A percentile compares a stretch with the other conserved stretches of the same genome.
Evolutionary conservation across 1,140 invertebrate genomes (phyloP).

Genomic region (Leptinotarsa lineolata): DNA sequence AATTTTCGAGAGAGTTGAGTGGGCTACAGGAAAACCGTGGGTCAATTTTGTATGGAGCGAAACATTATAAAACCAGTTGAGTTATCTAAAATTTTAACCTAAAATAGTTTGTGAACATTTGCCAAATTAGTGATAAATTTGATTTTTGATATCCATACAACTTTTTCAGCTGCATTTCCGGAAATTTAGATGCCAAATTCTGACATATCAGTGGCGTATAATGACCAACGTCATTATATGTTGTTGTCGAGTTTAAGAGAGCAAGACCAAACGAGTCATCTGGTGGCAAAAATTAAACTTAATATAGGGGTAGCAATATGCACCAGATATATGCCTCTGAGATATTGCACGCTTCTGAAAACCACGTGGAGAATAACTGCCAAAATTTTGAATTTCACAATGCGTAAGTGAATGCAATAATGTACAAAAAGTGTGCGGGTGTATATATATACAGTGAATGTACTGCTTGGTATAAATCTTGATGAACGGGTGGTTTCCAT

Average conservation of each 20-base stretch:
- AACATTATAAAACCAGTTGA: conserved; percentile 32
- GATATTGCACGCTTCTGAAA: conserved; percentile 44
- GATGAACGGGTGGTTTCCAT: conserved; percentile 37
- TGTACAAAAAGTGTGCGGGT: conserved; percentile 43
- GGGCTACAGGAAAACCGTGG: too few species aligned
- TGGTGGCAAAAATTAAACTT: conserved; percentile 53
- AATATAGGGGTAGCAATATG: conserved; percentile 41
- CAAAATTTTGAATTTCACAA: conserved; percentile 45
- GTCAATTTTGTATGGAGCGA: too few species aligned
- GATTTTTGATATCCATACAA: conserved; percentile 52
- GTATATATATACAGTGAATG: conserved; percentile 45
- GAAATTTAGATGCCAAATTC: conserved; percentile 57
- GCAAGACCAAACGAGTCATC: conserved; percentile 53
- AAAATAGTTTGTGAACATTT: conserved; percentile 52
- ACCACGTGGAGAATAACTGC: conserved; percentile 31
- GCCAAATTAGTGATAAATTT: conserved; percentile 56
- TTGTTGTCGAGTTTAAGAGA: conserved; percentile 51
- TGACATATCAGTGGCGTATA: conserved; percentile 48
- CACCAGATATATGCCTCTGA: conserved; percentile 7
- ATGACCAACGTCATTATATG: conserved; percentile 46
- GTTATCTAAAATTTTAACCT: conserved; percentile 50
- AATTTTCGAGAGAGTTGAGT: too few species aligned
- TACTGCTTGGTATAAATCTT: conserved; percentile 24
- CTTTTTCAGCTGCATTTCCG: conserved; percentile 52
- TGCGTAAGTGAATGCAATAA: conserved; percentile 33